phyloP scores from a whole-genome alignment of 2,797 vertebrate species.

The Schizopygopsis pylzovi region DNA sequence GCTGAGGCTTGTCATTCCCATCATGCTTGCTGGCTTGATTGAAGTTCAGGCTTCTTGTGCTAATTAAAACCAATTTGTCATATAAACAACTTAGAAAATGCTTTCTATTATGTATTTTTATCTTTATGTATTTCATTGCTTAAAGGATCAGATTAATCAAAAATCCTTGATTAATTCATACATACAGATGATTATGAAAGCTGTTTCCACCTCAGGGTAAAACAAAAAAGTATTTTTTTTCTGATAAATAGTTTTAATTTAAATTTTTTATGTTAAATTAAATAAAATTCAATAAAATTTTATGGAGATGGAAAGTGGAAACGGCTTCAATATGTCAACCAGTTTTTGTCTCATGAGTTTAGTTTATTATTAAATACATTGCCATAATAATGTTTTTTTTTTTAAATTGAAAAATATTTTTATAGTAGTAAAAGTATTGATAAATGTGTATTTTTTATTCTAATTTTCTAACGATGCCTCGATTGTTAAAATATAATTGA shows the following conservation, averaged over 20 bases:
- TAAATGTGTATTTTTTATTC: not conserved
- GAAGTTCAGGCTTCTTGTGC: slow-evolving; percentile 16
- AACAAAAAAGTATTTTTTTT: not conserved
- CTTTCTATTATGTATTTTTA: not conserved
- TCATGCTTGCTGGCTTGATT: slow-evolving; percentile 22
- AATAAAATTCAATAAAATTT: too few relatives aligned
- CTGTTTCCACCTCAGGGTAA: not conserved
- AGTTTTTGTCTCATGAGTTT: not conserved
- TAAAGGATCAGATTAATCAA: not conserved
- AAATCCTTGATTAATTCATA: not conserved
- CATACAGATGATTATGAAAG: not conserved
- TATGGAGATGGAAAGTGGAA: not conserved
- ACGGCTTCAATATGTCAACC: not conserved
- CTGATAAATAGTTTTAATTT: not conserved
- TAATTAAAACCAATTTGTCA: slow-evolving; percentile 35
- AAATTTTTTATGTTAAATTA: not conserved
- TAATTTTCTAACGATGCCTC: not conserved
- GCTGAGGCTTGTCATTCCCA: slow-evolving; percentile 4
- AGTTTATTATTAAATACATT: not conserved
- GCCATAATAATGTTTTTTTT: not conserved
- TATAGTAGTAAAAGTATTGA: not conserved
- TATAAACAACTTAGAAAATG: not conserved
- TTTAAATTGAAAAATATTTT: not conserved
- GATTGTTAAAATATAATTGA: not conserved
- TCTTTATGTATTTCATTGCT: slow-evolving; percentile 1